Evolutionary conservation across 2,797 vertebrate genomes (phyloP).

Genomic region (Cephalopachus bancanus): DNA sequence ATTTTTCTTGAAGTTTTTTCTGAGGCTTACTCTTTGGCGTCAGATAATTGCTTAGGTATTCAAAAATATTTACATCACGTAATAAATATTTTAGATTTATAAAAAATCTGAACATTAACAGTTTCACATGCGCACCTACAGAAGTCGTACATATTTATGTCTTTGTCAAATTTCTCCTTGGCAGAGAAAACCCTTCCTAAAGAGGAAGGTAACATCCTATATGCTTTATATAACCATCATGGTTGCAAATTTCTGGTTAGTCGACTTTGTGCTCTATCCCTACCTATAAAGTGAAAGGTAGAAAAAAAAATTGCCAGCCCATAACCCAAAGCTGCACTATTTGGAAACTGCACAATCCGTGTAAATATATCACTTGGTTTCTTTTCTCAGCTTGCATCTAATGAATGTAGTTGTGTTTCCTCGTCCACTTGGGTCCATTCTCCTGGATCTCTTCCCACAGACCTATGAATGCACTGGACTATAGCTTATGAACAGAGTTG

Average conservation of each 20-base stretch:
- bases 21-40: not conserved
- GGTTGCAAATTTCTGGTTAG: not conserved
- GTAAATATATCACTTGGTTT: not conserved
- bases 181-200: not conserved
- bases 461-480: not conserved
- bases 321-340: not conserved
- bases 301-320: not conserved
- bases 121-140: not conserved
- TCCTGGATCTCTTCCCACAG: not conserved
- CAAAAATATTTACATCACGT: not conserved
- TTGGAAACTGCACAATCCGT: not conserved
- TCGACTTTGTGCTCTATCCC: not conserved
- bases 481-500: not conserved
- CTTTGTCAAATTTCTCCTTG: not conserved
- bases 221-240: not conserved
- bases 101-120: not conserved
- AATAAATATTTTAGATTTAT: not conserved
- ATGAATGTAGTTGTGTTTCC: not conserved
- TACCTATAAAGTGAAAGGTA: not conserved
- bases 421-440: not conserved
- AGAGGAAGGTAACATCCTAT: not conserved
- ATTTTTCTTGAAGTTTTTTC: not conserved
- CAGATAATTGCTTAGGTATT: not conserved
- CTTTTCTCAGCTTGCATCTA: not conserved
- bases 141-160: not conserved